Evolutionary conservation across 2,113 vertebrate genomes (phyloP), one percentile per base, ranked within the genome.

Genomic region (Ailurus styani): DNA sequence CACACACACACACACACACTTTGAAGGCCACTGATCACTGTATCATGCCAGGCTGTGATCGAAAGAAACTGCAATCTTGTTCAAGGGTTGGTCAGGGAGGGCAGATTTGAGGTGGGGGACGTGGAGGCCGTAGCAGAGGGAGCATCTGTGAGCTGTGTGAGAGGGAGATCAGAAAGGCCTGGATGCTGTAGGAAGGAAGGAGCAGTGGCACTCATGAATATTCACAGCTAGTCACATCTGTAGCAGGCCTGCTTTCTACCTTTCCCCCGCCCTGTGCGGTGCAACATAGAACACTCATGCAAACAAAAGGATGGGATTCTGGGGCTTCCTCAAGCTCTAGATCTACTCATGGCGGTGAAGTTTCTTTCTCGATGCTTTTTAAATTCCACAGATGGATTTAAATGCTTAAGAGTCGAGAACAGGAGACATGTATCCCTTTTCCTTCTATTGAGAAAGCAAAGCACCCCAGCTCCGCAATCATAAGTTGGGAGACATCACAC

Each of bases 201-300:
- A 99, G 99, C 99, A 98, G 99, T 87, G 98, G 98, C 85, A 98
- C 97, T 98, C 98, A 99, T 99, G 99, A 99, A 99, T 99, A 99
- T 99, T 99, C 99, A 99, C 99, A 99, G 97, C 97, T 98, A 99
- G 99, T 99, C 99, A 99, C 99, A 99, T 99, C 99, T 99, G 99
- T 99, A 99, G 99, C 99, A 98, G 98, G 98, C 98, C 98, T 98
- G 99, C 98, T 99, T 98, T 99, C 98, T 98, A 99, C 98, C 98
- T 99, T 99, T 98, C 95, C 95, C 87, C 27, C 52, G 15, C 62
- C 90, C 89, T 95, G 97, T 96, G 89, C 98, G 91, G 97, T 98
- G 98, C 97, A 98, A 98, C 98, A 95, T 37, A 98, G 98, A 97
- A 97, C 96, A 97, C 88, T 91, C 97, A 93, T 91, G 96, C 94